phyloP scores from a whole-genome alignment of 2,888 invertebrate species.

The Stenichneumon culpator region DNA sequence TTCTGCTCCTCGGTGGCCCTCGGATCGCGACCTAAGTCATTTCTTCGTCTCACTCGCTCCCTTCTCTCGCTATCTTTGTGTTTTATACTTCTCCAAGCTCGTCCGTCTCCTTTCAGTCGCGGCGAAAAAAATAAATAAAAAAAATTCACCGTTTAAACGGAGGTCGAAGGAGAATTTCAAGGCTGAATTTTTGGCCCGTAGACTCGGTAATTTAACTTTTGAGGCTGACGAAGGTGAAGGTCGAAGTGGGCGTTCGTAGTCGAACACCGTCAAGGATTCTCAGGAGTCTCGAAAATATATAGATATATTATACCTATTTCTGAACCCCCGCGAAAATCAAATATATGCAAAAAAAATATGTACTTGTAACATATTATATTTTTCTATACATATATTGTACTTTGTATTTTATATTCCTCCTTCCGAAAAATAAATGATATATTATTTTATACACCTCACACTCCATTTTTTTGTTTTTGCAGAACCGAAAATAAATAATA shows the following conservation, averaged over 20 bases:
- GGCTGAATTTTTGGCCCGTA: constrained; percentile 26
- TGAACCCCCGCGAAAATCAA: not conserved
- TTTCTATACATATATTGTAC: not conserved
- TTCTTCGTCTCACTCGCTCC: constrained; percentile 26
- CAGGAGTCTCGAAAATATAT: constrained; percentile 8
- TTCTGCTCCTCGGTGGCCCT: constrained; percentile 35
- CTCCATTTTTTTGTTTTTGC: not conserved
- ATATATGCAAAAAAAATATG: not conserved
- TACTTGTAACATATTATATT: not conserved
- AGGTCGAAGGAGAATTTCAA: constrained; percentile 48
- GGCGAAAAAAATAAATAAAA: constrained; percentile 12
- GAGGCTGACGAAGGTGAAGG: constrained; percentile 64
- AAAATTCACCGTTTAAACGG: constrained; percentile 41
- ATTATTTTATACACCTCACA: not conserved
- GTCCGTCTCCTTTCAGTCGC: constrained; percentile 1
- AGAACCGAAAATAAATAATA: not conserved
- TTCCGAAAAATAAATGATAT: not conserved
- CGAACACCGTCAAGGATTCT: constrained; percentile 16
- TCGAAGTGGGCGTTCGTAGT: constrained; percentile 10
- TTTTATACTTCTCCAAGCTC: not conserved
- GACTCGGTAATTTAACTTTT: constrained; percentile 57
- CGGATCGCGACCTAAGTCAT: constrained; percentile 58
- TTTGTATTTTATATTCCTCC: not conserved
- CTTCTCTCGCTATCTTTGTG: not conserved
- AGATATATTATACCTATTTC: not conserved